Percentiles rank a stretch among this genome's conserved stretches.
Conservation (phyloP, 2,797 vertebrate species). For the Danionella dracula region DNA sequence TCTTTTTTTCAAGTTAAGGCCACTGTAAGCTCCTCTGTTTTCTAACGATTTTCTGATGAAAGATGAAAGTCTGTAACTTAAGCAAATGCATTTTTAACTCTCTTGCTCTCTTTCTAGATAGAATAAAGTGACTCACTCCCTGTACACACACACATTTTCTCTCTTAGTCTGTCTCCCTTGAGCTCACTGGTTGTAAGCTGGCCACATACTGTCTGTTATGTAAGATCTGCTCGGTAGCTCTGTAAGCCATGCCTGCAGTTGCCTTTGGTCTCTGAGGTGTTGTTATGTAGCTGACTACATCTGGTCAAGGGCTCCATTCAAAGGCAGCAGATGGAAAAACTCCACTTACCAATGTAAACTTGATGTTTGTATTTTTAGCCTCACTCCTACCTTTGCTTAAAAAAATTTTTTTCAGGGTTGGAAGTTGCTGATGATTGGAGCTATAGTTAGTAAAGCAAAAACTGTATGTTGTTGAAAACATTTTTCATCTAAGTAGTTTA, state of each 20-base stretch:
- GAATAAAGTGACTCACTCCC: conserved; percentile 4
- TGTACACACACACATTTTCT: neutral
- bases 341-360: neutral
- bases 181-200: conserved; percentile 2
- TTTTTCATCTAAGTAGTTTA: conserved; percentile 29
- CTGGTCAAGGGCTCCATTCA: conserved; percentile 25
- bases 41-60: too few relatives aligned
- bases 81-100: neutral
- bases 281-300: conserved; percentile 22
- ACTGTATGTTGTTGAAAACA: conserved; percentile 14
- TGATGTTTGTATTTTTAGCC: conserved; percentile 35
- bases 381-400: conserved; percentile 9
- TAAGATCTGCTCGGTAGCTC: neutral
- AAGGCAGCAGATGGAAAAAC: neutral
- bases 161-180: neutral
- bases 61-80: neutral
- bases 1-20: neutral
- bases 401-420: conserved; percentile 19
- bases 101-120: neutral
- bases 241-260: conserved; percentile 2
- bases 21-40: too few relatives aligned
- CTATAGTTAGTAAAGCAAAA: neutral
- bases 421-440: conserved; percentile 1
- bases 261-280: conserved; percentile 5
- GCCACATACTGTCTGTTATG: conserved; percentile 15